These are phyloP conservation scores for Myiozetetes cayanensis DNA, from an alignment of 2,113 vertebrate species.

Conservation along the genomic window DNA sequence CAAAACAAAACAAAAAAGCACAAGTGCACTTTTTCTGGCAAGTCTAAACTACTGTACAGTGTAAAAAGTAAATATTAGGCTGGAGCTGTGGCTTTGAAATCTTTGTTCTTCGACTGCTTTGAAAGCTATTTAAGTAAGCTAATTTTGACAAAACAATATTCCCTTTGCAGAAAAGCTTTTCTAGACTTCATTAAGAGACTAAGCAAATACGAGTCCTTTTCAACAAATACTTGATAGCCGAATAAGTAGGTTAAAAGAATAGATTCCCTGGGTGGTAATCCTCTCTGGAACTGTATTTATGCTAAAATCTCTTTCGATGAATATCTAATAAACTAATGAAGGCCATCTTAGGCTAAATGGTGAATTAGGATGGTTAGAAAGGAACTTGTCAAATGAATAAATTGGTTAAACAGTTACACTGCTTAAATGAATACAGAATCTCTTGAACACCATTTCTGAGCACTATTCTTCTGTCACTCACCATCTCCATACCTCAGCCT, in stretches of 20 bases:
- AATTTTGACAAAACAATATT: conserved; percentile 58
- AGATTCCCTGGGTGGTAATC: conserved; percentile 24
- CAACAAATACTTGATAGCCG: neutral
- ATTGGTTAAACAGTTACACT: conserved; percentile 53
- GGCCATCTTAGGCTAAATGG: conserved; percentile 49
- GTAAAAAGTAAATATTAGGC: conserved; percentile 65
- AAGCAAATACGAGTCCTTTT: conserved; percentile 35
- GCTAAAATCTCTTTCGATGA: conserved; percentile 38
- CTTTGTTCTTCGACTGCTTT: conserved; percentile 57
- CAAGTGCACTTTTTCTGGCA: conserved; percentile 45
- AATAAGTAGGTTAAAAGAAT: conserved; percentile 34
- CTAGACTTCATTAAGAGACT: conserved; percentile 37
- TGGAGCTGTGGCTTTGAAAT: conserved; percentile 62
- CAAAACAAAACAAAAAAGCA: conserved; percentile 50
- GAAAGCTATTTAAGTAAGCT: conserved; percentile 53
- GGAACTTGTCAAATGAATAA: conserved; percentile 45
- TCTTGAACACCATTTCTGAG: conserved; percentile 43
- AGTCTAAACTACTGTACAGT: conserved; percentile 60
- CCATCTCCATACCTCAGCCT: conserved; percentile 35
- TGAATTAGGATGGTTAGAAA: conserved; percentile 59
- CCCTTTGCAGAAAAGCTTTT: conserved; percentile 49
- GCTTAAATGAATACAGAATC: conserved; percentile 50
- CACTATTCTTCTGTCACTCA: conserved; percentile 53
- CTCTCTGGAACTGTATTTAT: conserved; percentile 62
- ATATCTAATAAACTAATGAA: conserved; percentile 61